Conservation (phyloP, 37 sponge, comb jelly and placozoan genomes). For the Halichondria panicea region DNA sequence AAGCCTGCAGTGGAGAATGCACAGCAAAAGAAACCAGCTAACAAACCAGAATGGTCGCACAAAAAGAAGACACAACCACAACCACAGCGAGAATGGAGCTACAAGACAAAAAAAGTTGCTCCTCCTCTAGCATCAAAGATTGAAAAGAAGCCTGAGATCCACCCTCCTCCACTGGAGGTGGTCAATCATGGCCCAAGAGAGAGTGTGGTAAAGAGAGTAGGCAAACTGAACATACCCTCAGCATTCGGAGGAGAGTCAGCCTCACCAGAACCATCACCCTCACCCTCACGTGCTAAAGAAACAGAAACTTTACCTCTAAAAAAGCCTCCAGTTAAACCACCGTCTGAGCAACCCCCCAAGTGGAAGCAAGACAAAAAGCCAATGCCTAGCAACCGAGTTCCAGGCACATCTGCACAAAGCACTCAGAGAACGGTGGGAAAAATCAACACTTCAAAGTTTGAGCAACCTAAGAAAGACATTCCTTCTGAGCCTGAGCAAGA, state of each 20-base stretch:
- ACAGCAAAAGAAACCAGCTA: not conserved
- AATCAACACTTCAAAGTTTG: too few species aligned
- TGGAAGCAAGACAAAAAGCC: too few species aligned
- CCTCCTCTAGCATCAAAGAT: not conserved
- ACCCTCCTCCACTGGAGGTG: not conserved
- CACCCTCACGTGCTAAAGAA: not conserved
- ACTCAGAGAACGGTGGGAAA: too few species aligned
- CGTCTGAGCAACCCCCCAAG: too few species aligned
- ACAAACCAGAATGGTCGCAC: slow-evolving; percentile 1
- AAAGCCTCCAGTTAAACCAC: too few species aligned
- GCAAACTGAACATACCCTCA: not conserved
- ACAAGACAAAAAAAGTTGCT: not conserved
- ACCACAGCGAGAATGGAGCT: not conserved
- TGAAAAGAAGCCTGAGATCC: not conserved
- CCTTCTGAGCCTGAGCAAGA: too few species aligned
- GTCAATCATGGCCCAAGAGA: too few species aligned
- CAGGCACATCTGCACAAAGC: too few species aligned
- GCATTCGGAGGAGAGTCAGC: not conserved
- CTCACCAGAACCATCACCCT: slow-evolving; percentile 4
- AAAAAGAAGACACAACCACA: not conserved
- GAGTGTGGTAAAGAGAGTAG: too few species aligned
- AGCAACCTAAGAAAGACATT: too few species aligned
- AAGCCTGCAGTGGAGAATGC: not conserved
- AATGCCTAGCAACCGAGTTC: too few species aligned
- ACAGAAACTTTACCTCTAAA: too few species aligned